These are phyloP conservation scores for Rissa tridactyla DNA, from an alignment of 2,113 vertebrate species.

Conservation along the genomic window DNA sequence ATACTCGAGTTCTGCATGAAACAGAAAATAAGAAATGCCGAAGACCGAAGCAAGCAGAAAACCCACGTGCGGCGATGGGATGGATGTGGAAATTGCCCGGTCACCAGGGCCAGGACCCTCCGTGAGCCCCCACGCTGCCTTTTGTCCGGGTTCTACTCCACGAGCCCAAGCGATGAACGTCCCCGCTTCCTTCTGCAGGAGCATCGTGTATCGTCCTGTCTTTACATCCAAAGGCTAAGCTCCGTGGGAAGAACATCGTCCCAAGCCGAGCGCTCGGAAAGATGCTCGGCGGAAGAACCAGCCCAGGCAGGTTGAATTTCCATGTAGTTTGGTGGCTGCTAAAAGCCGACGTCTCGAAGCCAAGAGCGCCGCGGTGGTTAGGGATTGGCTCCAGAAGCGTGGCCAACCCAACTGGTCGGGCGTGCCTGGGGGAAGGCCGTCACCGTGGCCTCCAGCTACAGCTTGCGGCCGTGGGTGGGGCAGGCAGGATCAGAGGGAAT, in stretches of 20 bases:
- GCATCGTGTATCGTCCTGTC: neutral
- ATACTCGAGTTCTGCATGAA: neutral
- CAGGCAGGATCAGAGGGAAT: neutral
- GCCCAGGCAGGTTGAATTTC: neutral
- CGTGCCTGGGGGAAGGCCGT: neutral
- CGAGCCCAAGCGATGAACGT: rapidly evolving
- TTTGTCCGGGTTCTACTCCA: neutral
- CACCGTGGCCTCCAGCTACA: neutral
- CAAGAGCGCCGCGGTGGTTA: rapidly evolving
- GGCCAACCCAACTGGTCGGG: neutral
- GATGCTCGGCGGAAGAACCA: neutral
- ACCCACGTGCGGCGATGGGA: rapidly evolving
- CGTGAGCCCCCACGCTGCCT: neutral
- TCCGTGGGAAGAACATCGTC: neutral
- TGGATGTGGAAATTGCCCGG: neutral
- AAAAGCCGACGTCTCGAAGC: neutral
- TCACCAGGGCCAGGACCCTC: neutral
- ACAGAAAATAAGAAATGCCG: neutral
- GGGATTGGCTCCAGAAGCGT: too few species aligned
- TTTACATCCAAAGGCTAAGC: too few species aligned
- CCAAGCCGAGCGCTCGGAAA: neutral
- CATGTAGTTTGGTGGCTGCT: neutral
- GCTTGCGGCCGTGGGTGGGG: neutral
- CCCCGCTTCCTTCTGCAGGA: neutral
- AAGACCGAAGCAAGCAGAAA: neutral